phyloP scores from a whole-genome alignment of 64 coral and sea anemone species.

The Actinia equina region DNA sequence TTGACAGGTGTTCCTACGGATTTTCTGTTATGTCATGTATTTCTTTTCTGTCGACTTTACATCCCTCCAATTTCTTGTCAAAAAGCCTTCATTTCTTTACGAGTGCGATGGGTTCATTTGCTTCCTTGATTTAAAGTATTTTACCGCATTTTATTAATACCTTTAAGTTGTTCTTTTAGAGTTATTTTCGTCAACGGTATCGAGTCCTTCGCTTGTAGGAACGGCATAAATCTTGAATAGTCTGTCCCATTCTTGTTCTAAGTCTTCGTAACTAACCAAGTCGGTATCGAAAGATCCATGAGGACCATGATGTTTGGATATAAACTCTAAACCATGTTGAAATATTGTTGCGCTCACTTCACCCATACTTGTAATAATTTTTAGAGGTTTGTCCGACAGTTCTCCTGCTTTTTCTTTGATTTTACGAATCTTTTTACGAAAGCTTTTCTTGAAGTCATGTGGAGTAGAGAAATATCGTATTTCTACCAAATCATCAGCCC shows the following conservation, averaged over 20 bases:
- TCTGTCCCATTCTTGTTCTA: constrained; percentile 85
- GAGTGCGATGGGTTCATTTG: background rate
- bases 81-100: background rate
- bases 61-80: background rate
- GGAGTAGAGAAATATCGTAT: constrained; percentile 78
- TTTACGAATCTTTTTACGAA: constrained; percentile 63
- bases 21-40: background rate
- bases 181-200: background rate
- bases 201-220: background rate
- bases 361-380: constrained; percentile 81
- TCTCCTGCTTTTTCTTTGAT: constrained; percentile 71
- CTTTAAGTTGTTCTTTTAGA: background rate
- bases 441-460: constrained; percentile 56
- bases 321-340: constrained; percentile 78
- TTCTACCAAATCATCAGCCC: constrained; percentile 80
- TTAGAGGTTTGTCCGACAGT: constrained; percentile 78
- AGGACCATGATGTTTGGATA: constrained; percentile 60
- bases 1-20: background rate
- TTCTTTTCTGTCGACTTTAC: background rate
- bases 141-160: background rate
- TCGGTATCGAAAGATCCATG: constrained; percentile 84
- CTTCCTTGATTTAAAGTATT: background rate
- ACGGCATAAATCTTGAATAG: constrained; percentile 56
- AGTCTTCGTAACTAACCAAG: constrained; percentile 67
- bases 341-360: constrained; percentile 67